Conservation (phyloP, 2,113 vertebrate genomes). For the Pseudorhombus dupliciocellatus region DNA sequence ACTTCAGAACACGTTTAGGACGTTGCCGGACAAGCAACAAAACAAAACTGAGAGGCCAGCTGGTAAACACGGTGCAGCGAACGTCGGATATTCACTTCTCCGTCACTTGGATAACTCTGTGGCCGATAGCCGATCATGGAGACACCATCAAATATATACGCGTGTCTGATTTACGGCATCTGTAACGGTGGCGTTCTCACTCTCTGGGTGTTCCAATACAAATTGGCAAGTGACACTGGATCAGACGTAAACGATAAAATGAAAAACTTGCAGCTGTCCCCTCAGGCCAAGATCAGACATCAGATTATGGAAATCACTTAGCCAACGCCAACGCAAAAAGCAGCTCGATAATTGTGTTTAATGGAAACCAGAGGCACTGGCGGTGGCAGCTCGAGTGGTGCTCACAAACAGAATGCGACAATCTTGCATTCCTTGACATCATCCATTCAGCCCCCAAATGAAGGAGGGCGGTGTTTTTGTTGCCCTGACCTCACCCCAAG, state of each 20-base stretch:
- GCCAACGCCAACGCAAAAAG: slow-evolving; percentile 20
- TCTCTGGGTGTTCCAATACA: neutral
- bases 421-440: slow-evolving; percentile 36
- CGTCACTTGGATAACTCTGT: too few relatives aligned
- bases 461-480: neutral
- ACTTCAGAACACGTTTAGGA: too few relatives aligned
- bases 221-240: neutral
- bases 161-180: too few relatives aligned
- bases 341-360: slow-evolving; percentile 49
- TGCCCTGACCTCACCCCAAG: too few relatives aligned
- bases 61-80: too few relatives aligned
- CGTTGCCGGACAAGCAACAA: too few relatives aligned
- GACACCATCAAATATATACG: too few relatives aligned
- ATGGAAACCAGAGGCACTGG: slow-evolving; percentile 48
- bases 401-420: too few relatives aligned
- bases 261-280: neutral
- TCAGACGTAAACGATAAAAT: neutral
- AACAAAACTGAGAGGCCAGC: too few relatives aligned
- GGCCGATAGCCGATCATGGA: too few relatives aligned
- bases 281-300: slow-evolving; percentile 38
- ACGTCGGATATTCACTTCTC: too few relatives aligned
- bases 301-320: slow-evolving; percentile 29
- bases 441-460: slow-evolving; percentile 6
- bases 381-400: slow-evolving; percentile 22
- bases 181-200: neutral